phyloP scores from a whole-genome alignment of 1,140 invertebrate genomes.

The Drosophila nannoptera region DNA sequence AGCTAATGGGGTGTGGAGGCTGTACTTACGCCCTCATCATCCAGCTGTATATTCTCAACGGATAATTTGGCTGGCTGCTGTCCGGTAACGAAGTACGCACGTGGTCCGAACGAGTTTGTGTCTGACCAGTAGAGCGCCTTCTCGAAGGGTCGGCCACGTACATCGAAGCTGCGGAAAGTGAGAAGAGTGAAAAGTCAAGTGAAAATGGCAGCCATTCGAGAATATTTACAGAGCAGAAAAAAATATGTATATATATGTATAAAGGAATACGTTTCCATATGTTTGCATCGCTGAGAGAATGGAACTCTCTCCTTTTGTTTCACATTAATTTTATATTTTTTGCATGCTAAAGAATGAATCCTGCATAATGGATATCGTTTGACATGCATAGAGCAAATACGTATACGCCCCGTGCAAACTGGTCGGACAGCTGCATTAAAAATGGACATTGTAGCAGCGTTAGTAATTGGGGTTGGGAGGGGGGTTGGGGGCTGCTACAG shows the following conservation, averaged over 20 bases:
- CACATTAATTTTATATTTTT: no score
- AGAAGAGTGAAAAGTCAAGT: constrained; percentile 13
- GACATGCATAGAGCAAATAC: no score
- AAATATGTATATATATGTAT: constrained; percentile 45
- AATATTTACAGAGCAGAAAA: constrained; percentile 7
- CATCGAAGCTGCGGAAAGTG: constrained; percentile 85
- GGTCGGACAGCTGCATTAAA: no score
- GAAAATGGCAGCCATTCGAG: constrained; percentile 3
- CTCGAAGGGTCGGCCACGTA: constrained; percentile 87
- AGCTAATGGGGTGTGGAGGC: constrained; percentile 13
- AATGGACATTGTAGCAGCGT: no score
- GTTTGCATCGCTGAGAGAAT: constrained; percentile 45
- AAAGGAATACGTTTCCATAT: constrained; percentile 28
- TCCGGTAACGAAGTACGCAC: constrained; percentile 88
- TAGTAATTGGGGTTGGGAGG: no score
- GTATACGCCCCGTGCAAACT: no score
- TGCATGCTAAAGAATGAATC: no score
- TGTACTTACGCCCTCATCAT: constrained; percentile 87
- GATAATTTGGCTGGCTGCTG: constrained; percentile 88
- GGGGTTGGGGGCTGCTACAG: constrained; percentile 8
- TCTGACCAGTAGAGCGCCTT: constrained; percentile 90
- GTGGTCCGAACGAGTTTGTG: constrained; percentile 86
- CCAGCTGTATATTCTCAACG: constrained; percentile 88
- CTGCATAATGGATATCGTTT: no score
- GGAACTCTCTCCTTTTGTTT: no score